Percentiles rank a stretch among this genome's conserved stretches.
phyloP scores from a whole-genome alignment of 2,113 vertebrate species.

The Coryphaenoides rupestris region DNA sequence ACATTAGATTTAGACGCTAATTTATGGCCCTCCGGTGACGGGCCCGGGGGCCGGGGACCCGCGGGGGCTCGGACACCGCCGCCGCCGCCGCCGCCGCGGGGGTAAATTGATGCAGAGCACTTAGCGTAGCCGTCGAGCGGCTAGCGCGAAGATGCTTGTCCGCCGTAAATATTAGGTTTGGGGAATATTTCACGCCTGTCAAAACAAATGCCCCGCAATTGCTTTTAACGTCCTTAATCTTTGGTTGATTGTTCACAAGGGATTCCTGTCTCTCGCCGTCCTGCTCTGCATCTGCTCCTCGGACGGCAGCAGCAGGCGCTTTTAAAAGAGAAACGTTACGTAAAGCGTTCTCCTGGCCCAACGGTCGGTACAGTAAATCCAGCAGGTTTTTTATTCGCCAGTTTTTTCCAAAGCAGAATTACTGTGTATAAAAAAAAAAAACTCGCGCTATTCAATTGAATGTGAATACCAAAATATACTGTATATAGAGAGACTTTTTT shows the following conservation, averaged over 20 bases:
- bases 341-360: too few species aligned
- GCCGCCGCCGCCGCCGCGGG: too few species aligned
- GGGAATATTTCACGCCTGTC: background rate
- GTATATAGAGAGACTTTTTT: too few species aligned
- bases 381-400: too few species aligned
- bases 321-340: too few species aligned
- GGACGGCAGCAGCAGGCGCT: too few species aligned
- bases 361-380: too few species aligned
- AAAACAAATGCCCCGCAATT: background rate
- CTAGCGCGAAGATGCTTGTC: background rate
- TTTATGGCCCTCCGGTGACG: background rate
- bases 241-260: background rate
- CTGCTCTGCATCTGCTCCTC: background rate
- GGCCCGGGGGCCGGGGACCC: background rate
- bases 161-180: background rate
- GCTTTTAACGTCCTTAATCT: slow-evolving; percentile 1
- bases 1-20: background rate
- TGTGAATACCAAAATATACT: too few species aligned
- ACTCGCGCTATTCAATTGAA: too few species aligned
- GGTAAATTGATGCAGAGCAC: background rate
- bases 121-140: background rate
- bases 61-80: background rate
- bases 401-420: too few species aligned
- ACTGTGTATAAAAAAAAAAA: too few species aligned
- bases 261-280: background rate